Conservation (phyloP, 2,797 vertebrate species). For the Valencia hispanica region DNA sequence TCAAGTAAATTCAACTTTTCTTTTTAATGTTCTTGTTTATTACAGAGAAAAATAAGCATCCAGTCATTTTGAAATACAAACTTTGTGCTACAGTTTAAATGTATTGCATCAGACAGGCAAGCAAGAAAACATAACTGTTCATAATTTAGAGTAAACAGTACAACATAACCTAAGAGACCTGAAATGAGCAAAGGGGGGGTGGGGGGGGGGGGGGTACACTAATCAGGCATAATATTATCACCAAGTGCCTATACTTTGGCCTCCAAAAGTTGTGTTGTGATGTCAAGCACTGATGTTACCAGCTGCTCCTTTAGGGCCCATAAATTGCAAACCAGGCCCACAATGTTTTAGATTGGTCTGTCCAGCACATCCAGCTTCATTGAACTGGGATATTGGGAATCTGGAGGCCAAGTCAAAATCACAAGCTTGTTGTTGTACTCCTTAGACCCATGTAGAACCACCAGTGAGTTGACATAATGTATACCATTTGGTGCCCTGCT, state of each 20-base stretch:
- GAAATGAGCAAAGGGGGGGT: neutral
- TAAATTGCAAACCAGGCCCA: neutral
- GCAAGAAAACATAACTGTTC: neutral
- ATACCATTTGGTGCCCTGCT: neutral
- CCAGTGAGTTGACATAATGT: neutral
- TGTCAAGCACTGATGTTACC: neutral
- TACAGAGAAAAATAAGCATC: neutral
- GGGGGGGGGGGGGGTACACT: neutral
- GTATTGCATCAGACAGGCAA: neutral
- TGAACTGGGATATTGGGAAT: neutral
- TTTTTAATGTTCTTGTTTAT: neutral
- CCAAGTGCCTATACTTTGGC: neutral
- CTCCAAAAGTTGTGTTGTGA: neutral
- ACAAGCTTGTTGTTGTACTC: neutral
- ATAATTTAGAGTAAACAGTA: neutral
- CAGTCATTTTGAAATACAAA: neutral
- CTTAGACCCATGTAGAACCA: neutral
- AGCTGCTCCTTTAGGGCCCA: neutral
- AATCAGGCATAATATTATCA: neutral
- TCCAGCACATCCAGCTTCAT: neutral
- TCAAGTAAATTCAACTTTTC: neutral
- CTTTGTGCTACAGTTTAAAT: neutral
- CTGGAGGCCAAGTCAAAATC: neutral
- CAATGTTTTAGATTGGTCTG: neutral
- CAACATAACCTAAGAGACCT: neutral